Evolutionary conservation across 2,113 vertebrate genomes (phyloP).

Genomic region (Forbesichthys agassizii): DNA sequence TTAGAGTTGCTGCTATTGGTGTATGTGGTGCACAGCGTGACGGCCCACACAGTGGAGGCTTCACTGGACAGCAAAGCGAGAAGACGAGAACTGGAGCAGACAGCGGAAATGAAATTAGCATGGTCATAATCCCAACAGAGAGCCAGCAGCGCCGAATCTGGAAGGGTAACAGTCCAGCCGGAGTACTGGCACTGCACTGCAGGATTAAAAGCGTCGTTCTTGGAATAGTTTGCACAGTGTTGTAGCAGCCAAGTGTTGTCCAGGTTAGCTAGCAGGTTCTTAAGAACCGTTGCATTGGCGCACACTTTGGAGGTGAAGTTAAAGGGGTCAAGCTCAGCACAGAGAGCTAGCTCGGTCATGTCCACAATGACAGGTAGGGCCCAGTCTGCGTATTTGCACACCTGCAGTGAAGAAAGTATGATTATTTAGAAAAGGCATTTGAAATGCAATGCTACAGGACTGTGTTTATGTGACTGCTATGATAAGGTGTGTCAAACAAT

Average conservation of each 20-base stretch:
- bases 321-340: conserved; percentile 66
- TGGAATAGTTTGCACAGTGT: conserved; percentile 70
- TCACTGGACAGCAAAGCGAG: conserved; percentile 64
- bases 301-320: conserved; percentile 78
- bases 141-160: conserved; percentile 62
- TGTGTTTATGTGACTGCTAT: not conserved
- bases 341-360: conserved; percentile 76
- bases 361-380: conserved; percentile 69
- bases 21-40: conserved; percentile 65
- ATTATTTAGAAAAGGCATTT: conserved; percentile 1
- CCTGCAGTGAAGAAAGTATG: conserved; percentile 22
- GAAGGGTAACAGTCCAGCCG: conserved; percentile 66
- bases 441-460: not conserved
- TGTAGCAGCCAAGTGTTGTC: conserved; percentile 77
- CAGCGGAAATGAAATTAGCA: conserved; percentile 61
- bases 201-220: conserved; percentile 41
- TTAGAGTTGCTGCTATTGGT: conserved; percentile 23
- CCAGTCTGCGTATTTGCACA: conserved; percentile 78
- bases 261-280: conserved; percentile 72
- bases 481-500: not conserved
- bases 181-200: conserved; percentile 71
- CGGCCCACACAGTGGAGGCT: conserved; percentile 71
- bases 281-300: conserved; percentile 61
- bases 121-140: conserved; percentile 80
- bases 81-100: conserved; percentile 65